These are phyloP conservation scores for Coenonympha glycerion DNA, from an alignment of 2,888 invertebrate species.

Conservation along the genomic window DNA sequence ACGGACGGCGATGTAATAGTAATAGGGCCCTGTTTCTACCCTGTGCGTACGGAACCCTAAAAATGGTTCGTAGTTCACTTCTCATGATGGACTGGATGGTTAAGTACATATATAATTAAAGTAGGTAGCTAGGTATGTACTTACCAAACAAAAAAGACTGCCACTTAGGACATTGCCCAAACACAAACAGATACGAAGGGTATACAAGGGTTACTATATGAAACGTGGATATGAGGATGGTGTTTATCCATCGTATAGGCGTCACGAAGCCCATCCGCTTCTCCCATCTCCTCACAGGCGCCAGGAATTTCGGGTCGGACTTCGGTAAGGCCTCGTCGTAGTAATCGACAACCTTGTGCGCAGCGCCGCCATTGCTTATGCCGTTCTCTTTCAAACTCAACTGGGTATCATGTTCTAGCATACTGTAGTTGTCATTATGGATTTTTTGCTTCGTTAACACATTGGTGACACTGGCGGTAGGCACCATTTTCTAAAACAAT, in stretches of 20 bases:
- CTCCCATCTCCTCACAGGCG: constrained; percentile 49
- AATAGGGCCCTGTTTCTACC: no score
- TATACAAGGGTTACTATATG: constrained; percentile 57
- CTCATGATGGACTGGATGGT: no score
- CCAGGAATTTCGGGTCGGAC: constrained; percentile 42
- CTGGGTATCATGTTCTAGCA: neutral
- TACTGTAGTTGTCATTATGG: neutral
- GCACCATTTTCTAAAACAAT: neutral
- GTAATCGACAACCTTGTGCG: constrained; percentile 16
- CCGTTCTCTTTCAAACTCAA: neutral
- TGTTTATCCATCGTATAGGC: constrained; percentile 79
- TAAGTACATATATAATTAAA: no score
- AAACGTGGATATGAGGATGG: constrained; percentile 69
- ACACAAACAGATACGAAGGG: neutral
- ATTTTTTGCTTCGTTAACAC: constrained; percentile 1
- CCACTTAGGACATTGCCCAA: constrained; percentile 41
- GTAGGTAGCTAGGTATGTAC: constrained; percentile 33
- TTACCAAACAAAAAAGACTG: constrained; percentile 77
- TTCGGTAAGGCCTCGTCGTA: constrained; percentile 44
- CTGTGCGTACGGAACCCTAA: no score
- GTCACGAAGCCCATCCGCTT: constrained; percentile 69
- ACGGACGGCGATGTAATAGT: no score
- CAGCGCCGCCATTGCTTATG: neutral
- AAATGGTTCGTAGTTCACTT: no score
- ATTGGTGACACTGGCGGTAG: neutral